Conservation (phyloP, 2,113 vertebrate genomes). For the Seriola quinqueradiata region DNA sequence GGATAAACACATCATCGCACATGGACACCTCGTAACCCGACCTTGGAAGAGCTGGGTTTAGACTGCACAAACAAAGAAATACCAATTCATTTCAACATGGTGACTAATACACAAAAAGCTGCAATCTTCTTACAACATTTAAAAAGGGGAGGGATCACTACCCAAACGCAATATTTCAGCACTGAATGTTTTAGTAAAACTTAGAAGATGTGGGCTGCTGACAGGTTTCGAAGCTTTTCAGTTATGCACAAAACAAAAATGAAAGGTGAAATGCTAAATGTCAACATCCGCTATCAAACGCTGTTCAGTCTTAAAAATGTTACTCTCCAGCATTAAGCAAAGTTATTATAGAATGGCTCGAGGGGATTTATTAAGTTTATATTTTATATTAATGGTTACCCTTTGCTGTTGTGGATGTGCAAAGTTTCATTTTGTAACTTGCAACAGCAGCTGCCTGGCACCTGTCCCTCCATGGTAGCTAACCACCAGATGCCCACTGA, state of each 20-base stretch:
- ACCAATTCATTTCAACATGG: not conserved
- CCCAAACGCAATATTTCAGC: not conserved
- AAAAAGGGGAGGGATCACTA: not conserved
- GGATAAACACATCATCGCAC: constrained; percentile 33
- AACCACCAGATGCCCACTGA: not conserved
- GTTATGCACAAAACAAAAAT: not conserved
- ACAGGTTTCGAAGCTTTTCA: not conserved
- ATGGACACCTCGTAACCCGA: constrained; percentile 14
- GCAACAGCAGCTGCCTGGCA: constrained; percentile 55
- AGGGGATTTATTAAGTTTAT: not conserved
- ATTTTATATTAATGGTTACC: not conserved
- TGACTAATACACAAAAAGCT: not conserved
- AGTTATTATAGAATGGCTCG: not conserved
- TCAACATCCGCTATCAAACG: not conserved
- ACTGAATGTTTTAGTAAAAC: not conserved
- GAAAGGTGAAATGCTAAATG: not conserved
- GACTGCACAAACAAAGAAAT: constrained; percentile 2
- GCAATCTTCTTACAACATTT: not conserved
- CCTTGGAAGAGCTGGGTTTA: constrained; percentile 11
- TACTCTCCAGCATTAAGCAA: not conserved
- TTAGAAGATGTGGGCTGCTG: not conserved
- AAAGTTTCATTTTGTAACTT: not conserved
- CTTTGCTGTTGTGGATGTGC: not conserved
- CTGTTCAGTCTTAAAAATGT: not conserved
- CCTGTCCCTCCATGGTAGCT: constrained; percentile 3